Conservation (phyloP, 1,140 invertebrate species). For the Brachystomella parvula region DNA sequence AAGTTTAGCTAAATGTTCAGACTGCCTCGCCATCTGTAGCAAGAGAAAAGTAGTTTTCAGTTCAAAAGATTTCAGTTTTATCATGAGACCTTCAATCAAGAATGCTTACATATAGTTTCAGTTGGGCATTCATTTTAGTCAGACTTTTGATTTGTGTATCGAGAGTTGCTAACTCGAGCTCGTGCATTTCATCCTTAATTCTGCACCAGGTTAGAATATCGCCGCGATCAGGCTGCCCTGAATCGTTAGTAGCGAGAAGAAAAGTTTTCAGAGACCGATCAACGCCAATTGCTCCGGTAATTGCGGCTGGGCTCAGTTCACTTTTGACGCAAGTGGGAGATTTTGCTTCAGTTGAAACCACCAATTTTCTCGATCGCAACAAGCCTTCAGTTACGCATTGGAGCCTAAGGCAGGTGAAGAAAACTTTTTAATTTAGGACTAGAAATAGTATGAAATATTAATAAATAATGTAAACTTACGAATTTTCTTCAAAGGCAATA, state of each 20-base stretch:
- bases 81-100: too few species aligned
- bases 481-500: slow-evolving; percentile 1
- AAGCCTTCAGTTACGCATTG: slow-evolving; percentile 3
- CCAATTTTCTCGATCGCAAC: not conserved
- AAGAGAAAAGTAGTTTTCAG: not conserved
- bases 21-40: slow-evolving; percentile 15
- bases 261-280: not conserved
- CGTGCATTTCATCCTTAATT: slow-evolving; percentile 16
- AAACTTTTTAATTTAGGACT: not conserved
- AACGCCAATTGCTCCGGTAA: not conserved
- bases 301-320: not conserved
- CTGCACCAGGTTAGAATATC: slow-evolving; percentile 20
- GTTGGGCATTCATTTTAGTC: not conserved
- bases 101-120: too few species aligned
- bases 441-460: not conserved
- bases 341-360: not conserved
- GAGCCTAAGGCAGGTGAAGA: not conserved
- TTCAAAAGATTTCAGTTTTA: too few species aligned
- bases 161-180: slow-evolving; percentile 11
- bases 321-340: not conserved
- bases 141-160: slow-evolving; percentile 15
- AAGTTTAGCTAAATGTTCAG: slow-evolving; percentile 2
- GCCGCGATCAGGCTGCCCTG: not conserved
- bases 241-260: not conserved
- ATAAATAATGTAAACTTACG: slow-evolving; percentile 8